Percentiles rank a stretch among this genome's conserved stretches.
These are phyloP conservation scores for Eufriesea mexicana DNA, from an alignment of 1,140 invertebrate genomes.

Conservation along the genomic window DNA sequence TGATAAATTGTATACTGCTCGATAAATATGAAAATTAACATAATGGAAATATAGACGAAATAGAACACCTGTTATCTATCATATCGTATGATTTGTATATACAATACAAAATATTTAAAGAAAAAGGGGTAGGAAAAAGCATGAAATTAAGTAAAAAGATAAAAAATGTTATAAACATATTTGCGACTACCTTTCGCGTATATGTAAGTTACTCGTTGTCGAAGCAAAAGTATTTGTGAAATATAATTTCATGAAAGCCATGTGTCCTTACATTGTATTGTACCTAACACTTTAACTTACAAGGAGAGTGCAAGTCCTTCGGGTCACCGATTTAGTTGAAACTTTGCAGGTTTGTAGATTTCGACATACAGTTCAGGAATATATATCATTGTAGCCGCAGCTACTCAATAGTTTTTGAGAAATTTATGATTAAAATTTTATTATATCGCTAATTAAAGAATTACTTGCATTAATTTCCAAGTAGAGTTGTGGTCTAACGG, in stretches of 20 bases:
- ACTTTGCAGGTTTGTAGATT: too few relatives aligned
- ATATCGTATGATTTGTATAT: neutral
- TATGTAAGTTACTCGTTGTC: neutral
- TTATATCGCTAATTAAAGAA: too few relatives aligned
- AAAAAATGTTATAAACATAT: neutral
- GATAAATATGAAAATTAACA: slow-evolving; percentile 31
- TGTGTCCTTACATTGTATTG: neutral
- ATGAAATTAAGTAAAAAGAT: too few relatives aligned
- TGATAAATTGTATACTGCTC: neutral
- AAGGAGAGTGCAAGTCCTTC: too few relatives aligned
- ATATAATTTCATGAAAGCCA: slow-evolving; percentile 6
- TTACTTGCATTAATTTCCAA: too few relatives aligned
- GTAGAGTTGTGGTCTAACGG: too few relatives aligned
- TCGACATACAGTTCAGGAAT: too few relatives aligned
- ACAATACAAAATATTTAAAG: neutral
- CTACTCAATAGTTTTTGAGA: too few relatives aligned
- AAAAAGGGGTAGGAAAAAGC: neutral
- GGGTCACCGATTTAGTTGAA: too few relatives aligned
- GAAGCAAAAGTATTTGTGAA: slow-evolving; percentile 6
- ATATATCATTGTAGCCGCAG: too few relatives aligned
- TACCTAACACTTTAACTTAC: too few relatives aligned
- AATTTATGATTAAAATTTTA: too few relatives aligned
- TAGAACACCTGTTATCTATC: neutral
- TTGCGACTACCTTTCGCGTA: neutral
- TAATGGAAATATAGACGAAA: slow-evolving; percentile 13